Evolutionary conservation across 2,113 vertebrate genomes (phyloP).

Genomic region (Ctenodactylus gundi): DNA sequence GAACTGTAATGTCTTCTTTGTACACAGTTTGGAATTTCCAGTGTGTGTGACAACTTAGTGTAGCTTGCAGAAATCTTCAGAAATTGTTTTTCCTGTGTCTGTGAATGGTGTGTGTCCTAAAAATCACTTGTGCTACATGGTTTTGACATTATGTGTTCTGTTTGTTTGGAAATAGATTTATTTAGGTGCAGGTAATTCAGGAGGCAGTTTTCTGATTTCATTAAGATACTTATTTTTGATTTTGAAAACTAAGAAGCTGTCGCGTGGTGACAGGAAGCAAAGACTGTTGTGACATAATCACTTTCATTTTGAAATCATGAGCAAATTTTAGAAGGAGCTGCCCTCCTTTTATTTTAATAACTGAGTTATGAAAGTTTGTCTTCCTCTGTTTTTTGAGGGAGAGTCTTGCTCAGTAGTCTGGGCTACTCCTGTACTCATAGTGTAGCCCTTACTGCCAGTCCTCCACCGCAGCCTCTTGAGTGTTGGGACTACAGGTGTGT

Average conservation of each 20-base stretch:
- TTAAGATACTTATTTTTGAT: neutral
- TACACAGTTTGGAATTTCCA: neutral
- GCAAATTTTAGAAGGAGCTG: neutral
- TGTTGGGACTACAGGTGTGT: too few species aligned
- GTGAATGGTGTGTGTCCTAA: neutral
- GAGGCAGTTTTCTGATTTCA: slow-evolving; percentile 26
- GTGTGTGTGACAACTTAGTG: neutral
- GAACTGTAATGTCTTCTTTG: neutral
- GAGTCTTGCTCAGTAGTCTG: too few species aligned
- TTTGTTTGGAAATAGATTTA: slow-evolving; percentile 10
- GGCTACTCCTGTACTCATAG: too few species aligned
- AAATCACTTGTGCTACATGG: neutral
- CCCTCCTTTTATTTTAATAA: too few species aligned
- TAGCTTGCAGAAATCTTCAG: neutral
- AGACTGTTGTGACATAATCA: neutral
- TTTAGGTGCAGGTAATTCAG: neutral
- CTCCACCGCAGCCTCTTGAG: too few species aligned
- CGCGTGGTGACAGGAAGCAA: neutral
- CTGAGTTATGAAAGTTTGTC: too few species aligned
- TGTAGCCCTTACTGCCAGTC: too few species aligned
- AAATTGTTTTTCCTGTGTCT: neutral
- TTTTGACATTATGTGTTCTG: slow-evolving; percentile 3
- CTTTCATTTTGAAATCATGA: slow-evolving; percentile 13
- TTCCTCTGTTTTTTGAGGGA: too few species aligned
- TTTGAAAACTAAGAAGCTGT: slow-evolving; percentile 10